phyloP scores from a whole-genome alignment of 2,888 invertebrate genomes.

The Nomada fucata region DNA sequence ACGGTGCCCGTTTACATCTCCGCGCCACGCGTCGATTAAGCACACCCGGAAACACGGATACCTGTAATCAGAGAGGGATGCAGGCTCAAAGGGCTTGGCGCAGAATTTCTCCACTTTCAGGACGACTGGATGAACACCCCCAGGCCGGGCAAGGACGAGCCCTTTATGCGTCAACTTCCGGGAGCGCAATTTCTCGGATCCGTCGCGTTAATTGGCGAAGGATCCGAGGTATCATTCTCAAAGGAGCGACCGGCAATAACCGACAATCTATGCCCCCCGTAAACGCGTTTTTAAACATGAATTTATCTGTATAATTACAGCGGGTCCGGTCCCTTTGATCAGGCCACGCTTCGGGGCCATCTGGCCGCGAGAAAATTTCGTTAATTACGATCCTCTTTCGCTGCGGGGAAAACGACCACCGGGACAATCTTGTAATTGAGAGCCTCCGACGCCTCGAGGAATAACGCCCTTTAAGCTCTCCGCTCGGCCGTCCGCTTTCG shows the following conservation, averaged over 20 bases:
- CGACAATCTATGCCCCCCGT: slow-evolving; percentile 26
- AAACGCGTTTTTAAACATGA: slow-evolving; percentile 47
- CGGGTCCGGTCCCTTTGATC: slow-evolving; percentile 52
- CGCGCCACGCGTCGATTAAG: slow-evolving; percentile 54
- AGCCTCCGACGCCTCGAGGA: slow-evolving; percentile 45
- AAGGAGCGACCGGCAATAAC: slow-evolving; percentile 46
- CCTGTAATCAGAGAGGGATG: slow-evolving; percentile 57
- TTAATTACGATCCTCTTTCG: slow-evolving; percentile 50
- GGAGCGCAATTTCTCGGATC: slow-evolving; percentile 54
- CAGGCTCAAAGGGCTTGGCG: slow-evolving; percentile 57
- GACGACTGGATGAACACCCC: slow-evolving; percentile 55
- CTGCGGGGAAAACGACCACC: slow-evolving; percentile 9
- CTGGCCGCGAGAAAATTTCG: slow-evolving; percentile 46
- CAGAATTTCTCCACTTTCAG: slow-evolving; percentile 56
- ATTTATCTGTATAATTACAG: slow-evolving; percentile 55
- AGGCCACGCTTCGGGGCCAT: slow-evolving; percentile 11
- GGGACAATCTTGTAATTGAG: slow-evolving; percentile 47
- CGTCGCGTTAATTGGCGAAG: slow-evolving; percentile 64
- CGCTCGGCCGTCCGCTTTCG: neutral
- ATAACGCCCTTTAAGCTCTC: slow-evolving; percentile 19
- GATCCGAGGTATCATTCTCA: slow-evolving; percentile 56
- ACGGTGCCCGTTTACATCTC: neutral
- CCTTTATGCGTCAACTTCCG: slow-evolving; percentile 56
- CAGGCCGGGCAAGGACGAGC: slow-evolving; percentile 44
- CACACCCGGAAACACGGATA: slow-evolving; percentile 46